Evolutionary conservation across 2,113 vertebrate genomes (phyloP), one percentile per base, ranked within the genome.

Genomic region (Tamias sibiricus): DNA sequence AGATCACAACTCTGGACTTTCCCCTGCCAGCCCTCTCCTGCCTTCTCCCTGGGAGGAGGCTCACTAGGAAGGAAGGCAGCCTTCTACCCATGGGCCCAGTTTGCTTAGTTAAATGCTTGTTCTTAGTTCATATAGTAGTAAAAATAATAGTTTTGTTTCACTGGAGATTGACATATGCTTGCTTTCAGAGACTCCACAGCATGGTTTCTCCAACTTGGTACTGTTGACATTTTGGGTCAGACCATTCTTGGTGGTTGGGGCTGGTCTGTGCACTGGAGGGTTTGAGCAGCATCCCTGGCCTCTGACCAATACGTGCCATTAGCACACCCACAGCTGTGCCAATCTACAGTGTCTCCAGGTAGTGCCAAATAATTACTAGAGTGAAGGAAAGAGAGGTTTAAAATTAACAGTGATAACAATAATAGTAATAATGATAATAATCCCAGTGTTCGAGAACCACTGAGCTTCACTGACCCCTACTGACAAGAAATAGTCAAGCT

Each of bases 1-100:
- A 12, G 0, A 0, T 14, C 72, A 17, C 26, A 37, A 40, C 1
- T 9, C 47, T 59, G n/a, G 0, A 2, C 32, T 35, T 26, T 28
- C 32, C 28, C 32, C 64, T 17, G 4, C 66, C 81, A 72, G 12
- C 20, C 32, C 42, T 22, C 49, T 12, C n/a, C n/a, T n/a, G n/a
- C n/a, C n/a, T n/a, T n/a, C n/a, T n/a, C n/a, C n/a, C n/a, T n/a
- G n/a, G n/a, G n/a, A n/a, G n/a, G n/a, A n/a, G n/a, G n/a, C n/a
- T n/a, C n/a, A n/a, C n/a, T n/a, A n/a, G n/a, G n/a, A n/a, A 52
- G 47, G 28, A 59, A 68, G 42, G 72, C 8, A 0, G n/a, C 71
- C 72, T n/a, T 62, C 62, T 26, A 49, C 20, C 26, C 12, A 0
- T 2, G 22, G 13, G 22, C 44, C 84, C 77, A 69, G 28, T 30